Conservation (phyloP, 1,140 invertebrate species). For the Paralvinella palmiformis region DNA sequence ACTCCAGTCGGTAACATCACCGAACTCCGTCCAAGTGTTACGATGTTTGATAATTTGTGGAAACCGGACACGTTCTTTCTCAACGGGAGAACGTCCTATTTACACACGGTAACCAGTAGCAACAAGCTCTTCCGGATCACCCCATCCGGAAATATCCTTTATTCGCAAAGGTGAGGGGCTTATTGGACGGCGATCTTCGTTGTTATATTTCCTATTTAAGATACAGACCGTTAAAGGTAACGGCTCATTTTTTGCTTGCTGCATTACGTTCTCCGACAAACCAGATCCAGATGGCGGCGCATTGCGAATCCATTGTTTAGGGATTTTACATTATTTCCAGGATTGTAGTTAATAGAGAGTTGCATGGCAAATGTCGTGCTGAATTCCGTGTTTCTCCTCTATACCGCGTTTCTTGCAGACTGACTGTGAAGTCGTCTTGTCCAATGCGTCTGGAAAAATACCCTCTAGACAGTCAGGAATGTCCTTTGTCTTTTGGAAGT, state of each 20-base stretch:
- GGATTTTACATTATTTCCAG: too few relatives aligned
- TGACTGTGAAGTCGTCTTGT: slow-evolving; percentile 78
- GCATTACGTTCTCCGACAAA: too few relatives aligned
- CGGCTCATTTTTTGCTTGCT: too few relatives aligned
- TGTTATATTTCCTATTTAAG: too few relatives aligned
- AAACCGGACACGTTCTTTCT: slow-evolving; percentile 22
- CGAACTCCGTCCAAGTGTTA: slow-evolving; percentile 44
- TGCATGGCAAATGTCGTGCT: too few relatives aligned
- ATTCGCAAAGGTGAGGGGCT: slow-evolving; percentile 15
- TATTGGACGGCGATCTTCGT: too few relatives aligned
- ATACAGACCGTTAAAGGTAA: too few relatives aligned
- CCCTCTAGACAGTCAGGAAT: slow-evolving; percentile 51
- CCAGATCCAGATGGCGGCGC: too few relatives aligned
- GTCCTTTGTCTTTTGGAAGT: slow-evolving; percentile 49
- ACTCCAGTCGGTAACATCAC: slow-evolving; percentile 30
- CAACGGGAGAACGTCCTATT: slow-evolving; percentile 10
- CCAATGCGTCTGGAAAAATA: slow-evolving; percentile 88
- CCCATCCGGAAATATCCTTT: slow-evolving; percentile 9
- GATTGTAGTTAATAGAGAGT: too few relatives aligned
- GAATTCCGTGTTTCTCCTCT: too few relatives aligned
- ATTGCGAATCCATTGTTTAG: too few relatives aligned
- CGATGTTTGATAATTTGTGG: slow-evolving; percentile 41
- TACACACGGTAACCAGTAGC: slow-evolving; percentile 14
- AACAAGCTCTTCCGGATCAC: slow-evolving; percentile 18
- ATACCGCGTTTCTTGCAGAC: slow-evolving; percentile 33